Evolutionary conservation across 2,113 vertebrate genomes (phyloP).

Genomic region (Halcyon senegalensis): DNA sequence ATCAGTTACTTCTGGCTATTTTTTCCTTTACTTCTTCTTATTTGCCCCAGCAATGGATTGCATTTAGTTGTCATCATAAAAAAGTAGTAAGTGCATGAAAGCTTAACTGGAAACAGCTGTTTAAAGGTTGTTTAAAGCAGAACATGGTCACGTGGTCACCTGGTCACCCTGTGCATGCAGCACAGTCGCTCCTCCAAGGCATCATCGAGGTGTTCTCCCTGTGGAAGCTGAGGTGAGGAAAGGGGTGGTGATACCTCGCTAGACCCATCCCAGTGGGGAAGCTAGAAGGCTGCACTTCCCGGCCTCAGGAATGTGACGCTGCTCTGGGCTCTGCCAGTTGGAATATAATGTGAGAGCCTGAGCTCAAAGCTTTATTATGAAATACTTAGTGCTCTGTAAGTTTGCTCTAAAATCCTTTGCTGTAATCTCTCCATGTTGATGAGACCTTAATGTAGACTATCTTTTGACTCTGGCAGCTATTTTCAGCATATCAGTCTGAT

Average conservation of each 20-base stretch:
- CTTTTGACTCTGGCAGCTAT: not conserved
- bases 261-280: not conserved
- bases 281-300: not conserved
- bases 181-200: not conserved
- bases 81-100: not conserved
- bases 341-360: not conserved
- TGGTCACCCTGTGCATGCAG: fast-evolving
- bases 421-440: not conserved
- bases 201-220: not conserved
- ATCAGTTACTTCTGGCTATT: not conserved
- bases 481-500: not conserved
- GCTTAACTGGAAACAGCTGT: not conserved
- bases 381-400: not conserved
- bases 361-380: not conserved
- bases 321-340: not conserved
- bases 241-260: fast-evolving
- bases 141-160: not conserved
- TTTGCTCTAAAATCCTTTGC: not conserved
- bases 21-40: not conserved
- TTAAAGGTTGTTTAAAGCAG: not conserved
- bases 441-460: not conserved
- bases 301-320: not conserved
- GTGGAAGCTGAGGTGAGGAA: not conserved
- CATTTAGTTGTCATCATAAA: not conserved
- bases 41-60: not conserved